Base-by-base conservation (phyloP, 2,797 vertebrate genomes). In the Typhlichthys subterraneus region DNA sequence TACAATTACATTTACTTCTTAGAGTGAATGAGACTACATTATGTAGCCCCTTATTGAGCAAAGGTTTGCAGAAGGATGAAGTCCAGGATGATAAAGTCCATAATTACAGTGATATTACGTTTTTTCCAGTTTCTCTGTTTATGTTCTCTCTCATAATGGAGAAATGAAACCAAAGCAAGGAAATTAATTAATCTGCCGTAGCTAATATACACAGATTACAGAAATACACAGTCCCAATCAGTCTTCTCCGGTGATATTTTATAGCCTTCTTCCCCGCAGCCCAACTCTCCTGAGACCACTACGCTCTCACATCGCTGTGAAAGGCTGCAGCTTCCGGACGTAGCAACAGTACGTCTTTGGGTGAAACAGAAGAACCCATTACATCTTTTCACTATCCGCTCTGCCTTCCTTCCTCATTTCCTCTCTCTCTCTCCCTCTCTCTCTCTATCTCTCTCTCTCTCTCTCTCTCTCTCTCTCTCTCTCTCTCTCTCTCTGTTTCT, bases 301-400 rank as follows among this genome's bases (percentile, higher is more conserved):
- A 9, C 53, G 65, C 69, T 76, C 75, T 51, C 70, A 73, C 70
- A 73, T 86, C 85, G 77, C 74, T 70, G 73, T 67, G 75, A 80
- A 88, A 88, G 66, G 68, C 65, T 77, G 72, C 59, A 59, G 63
- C 76, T 84, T 85, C 82, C 55, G 51, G 70, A 75, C 63, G 77
- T 77, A 69, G 70, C 67, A 54, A 69, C 60, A 66, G 64, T 76
- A 66, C 63, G 65, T 78, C 74, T 77, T 73, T 79, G 58, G 12
- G 68, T 79, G 84, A 86, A 85, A 89, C 78, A 76, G 75, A 85
- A 87, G 85, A 88, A 77, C 73, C 74, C 66, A 83, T 86, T 83
- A 76, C 76, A 80, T 82, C 76, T 86, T 83, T 88, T 87, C 69
- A 86, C 81, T 87, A 88, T 80, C 86, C 78, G 83, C 9, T 15